A percentile compares a stretch with the other conserved stretches of the same genome.
Evolutionary conservation across 1,140 invertebrate species (phyloP).

Genomic region (Rhysida immarginata): DNA sequence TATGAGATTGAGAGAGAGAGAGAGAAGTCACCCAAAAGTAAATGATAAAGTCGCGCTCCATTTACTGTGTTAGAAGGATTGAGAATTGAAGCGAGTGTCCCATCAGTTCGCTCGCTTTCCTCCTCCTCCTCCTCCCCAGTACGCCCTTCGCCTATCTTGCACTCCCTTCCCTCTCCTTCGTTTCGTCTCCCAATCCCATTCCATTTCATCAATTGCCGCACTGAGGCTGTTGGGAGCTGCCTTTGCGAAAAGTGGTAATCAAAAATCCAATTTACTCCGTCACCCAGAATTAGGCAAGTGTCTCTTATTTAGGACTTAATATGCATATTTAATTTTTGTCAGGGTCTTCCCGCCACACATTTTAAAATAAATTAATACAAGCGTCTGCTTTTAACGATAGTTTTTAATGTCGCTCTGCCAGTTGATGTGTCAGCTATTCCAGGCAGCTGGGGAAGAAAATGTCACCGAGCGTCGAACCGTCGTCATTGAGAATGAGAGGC

Average conservation of each 20-base stretch:
- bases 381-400: conserved; percentile 3
- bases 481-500: background rate
- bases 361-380: conserved; percentile 9
- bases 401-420: background rate
- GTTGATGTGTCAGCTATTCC: conserved; percentile 1
- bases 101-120: too few relatives aligned
- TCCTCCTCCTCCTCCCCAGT: too few relatives aligned
- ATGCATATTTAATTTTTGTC: conserved; percentile 10
- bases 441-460: background rate
- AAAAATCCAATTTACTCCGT: conserved; percentile 4
- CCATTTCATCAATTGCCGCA: background rate
- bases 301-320: conserved; percentile 8
- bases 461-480: background rate
- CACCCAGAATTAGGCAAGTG: conserved; percentile 1
- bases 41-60: too few relatives aligned
- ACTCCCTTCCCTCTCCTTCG: background rate
- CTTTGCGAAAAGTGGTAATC: conserved; percentile 1
- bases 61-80: too few relatives aligned
- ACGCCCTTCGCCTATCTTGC: background rate
- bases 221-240: background rate
- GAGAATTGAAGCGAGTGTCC: too few relatives aligned
- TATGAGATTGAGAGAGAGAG: too few relatives aligned
- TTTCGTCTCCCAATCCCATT: background rate
- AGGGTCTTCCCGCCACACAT: background rate
- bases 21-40: too few relatives aligned